Evolutionary conservation across 2,113 vertebrate species (phyloP), one percentile per base, ranked within the genome.

Genomic region (Oceanites oceanicus): DNA sequence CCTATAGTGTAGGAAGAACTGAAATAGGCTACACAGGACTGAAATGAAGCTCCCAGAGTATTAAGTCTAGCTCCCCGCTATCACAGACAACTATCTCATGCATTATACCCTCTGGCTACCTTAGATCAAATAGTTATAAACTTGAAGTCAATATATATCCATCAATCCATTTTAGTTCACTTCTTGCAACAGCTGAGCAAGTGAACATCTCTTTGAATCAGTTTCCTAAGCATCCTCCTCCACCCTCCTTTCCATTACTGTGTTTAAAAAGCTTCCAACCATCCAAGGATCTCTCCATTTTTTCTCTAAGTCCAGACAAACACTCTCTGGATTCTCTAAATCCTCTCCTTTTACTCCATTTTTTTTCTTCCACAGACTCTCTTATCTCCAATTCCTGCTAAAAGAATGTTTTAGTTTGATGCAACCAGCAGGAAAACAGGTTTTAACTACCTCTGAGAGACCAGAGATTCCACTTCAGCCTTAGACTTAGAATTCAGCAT

Each of bases 131-230:
- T 34, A 2, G 18, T 11, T 22, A 42, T 14, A 61, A 71, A 40
- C 32, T 26, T 49, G 16, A 72, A 86, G 45, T 42, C 21, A 59
- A 65, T 49, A 56, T 6, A 25, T 30, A n/a, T 13, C 11, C 4
- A 53, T 29, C 30, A 44, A 36, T 40, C 15, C 11, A 27, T 30
- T 19, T 59, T 49, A 27, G 32, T 27, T 58, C 58, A 44, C 16
- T 34, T 67, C 19, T 52, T 83, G 25, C 15, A 67, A 40, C 20
- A 50, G 30, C 47, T 34, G 34, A 77, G 36, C 21, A 77, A 44
- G 10, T 2, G n/a, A 66, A n/a, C 1, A 1, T 44, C 23, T 72
- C 22, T 40, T 1, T 61, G 15, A 71, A 38, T 66, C 13, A 1
- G 22, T 49, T 85, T 59, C n/a, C 38, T 67, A 55, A 44, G n/a